A percentile compares a stretch with the other conserved stretches of the same genome.
These are phyloP conservation scores for Tenthredo notha DNA, from an alignment of 2,888 invertebrate genomes.

Conservation along the genomic window DNA sequence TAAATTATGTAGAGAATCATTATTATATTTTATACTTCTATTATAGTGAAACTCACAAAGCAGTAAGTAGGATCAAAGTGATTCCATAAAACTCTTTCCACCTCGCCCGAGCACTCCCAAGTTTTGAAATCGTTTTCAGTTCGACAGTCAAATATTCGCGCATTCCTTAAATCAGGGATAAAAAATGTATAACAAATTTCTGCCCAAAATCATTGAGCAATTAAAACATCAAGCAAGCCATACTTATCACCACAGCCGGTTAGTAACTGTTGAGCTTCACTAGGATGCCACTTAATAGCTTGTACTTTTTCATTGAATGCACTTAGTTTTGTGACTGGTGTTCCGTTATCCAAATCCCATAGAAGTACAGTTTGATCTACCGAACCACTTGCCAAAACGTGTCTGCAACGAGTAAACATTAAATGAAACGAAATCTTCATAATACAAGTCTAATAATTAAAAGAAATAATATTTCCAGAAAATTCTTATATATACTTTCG, in stretches of 20 bases:
- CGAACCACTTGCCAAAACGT: constrained; percentile 95
- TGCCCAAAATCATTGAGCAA: constrained; percentile 11
- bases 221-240: constrained; percentile 57
- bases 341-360: constrained; percentile 94
- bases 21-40: not conserved
- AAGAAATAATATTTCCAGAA: not conserved
- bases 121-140: constrained; percentile 80
- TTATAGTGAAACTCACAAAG: constrained; percentile 81
- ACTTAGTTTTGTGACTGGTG: constrained; percentile 87
- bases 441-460: not conserved
- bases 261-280: constrained; percentile 90
- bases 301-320: constrained; percentile 93
- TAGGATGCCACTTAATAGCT: constrained; percentile 90
- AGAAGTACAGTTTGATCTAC: constrained; percentile 92
- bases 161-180: constrained; percentile 79
- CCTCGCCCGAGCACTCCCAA: constrained; percentile 90
- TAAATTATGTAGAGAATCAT: not conserved
- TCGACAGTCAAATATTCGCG: constrained; percentile 91
- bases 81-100: constrained; percentile 94
- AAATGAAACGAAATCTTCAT: not conserved
- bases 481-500: not conserved
- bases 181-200: constrained; percentile 52
- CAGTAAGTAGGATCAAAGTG: constrained; percentile 88
- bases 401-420: constrained; percentile 79
- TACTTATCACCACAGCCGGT: constrained; percentile 91